phyloP scores from a whole-genome alignment of 2,797 vertebrate genomes.

The Glossophaga mutica region DNA sequence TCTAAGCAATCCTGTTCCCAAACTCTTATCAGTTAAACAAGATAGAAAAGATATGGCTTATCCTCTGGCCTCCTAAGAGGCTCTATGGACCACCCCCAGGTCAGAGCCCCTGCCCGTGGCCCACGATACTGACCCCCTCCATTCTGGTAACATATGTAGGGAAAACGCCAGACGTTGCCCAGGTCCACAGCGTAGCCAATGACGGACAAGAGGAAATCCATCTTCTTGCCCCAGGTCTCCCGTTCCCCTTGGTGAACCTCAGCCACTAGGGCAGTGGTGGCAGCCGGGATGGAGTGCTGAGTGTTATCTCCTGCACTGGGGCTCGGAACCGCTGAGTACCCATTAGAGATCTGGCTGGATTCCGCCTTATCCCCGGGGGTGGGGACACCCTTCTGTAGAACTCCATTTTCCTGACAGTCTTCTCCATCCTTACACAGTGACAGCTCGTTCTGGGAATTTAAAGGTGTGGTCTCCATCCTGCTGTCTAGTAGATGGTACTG shows the following conservation, averaged over 20 bases:
- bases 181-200: conserved; percentile 98
- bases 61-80: background rate
- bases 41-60: background rate
- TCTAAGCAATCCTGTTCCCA: background rate
- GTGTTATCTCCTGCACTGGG: conserved; percentile 78
- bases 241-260: conserved; percentile 80
- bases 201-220: conserved; percentile 98
- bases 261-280: conserved; percentile 78
- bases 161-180: conserved; percentile 99
- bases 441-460: conserved; percentile 77
- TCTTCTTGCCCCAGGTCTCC: conserved; percentile 98
- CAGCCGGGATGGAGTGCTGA: conserved; percentile 74
- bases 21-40: background rate
- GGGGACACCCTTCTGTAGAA: conserved; percentile 79
- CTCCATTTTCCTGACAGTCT: conserved; percentile 86
- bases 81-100: background rate
- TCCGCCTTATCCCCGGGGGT: conserved; percentile 76
- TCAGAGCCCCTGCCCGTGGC: background rate
- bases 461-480: conserved; percentile 89
- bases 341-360: conserved; percentile 90
- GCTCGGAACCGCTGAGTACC: conserved; percentile 89
- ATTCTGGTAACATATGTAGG: conserved; percentile 98
- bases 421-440: conserved; percentile 79
- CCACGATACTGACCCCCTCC: conserved; percentile 93
- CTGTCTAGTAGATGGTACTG: conserved; percentile 64